These are phyloP conservation scores for Chrysolina oricalcia DNA, from an alignment of 2,888 invertebrate species.

Conservation along the genomic window DNA sequence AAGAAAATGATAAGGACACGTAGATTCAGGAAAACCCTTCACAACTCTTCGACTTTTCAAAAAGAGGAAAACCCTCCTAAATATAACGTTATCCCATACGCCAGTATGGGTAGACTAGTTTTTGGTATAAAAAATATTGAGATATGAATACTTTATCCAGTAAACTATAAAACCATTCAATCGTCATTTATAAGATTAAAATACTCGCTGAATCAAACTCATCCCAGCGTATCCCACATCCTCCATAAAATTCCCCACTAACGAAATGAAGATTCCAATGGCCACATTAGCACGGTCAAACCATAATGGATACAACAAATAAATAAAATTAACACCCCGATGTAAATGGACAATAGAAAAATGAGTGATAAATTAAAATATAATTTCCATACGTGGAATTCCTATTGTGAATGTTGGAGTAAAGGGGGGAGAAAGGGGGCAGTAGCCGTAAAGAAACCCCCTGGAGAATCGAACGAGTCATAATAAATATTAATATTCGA, in stretches of 20 bases:
- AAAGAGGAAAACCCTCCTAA: too few relatives aligned
- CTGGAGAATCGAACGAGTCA: conserved; percentile 68
- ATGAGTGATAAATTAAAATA: conserved; percentile 71
- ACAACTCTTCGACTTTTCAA: too few relatives aligned
- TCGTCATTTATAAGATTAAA: too few relatives aligned
- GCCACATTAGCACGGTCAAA: conserved; percentile 50
- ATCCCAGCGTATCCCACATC: conserved; percentile 9
- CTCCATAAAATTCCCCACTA: conserved; percentile 33
- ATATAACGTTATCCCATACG: too few relatives aligned
- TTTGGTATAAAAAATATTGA: too few relatives aligned
- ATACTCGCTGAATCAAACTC: neutral
- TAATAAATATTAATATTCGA: conserved; percentile 72
- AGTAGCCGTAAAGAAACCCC: conserved; percentile 70
- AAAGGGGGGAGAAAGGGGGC: conserved; percentile 63
- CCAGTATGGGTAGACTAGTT: too few relatives aligned
- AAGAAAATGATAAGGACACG: too few relatives aligned
- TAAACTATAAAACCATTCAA: too few relatives aligned
- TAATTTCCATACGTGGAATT: conserved; percentile 71
- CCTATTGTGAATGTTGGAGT: conserved; percentile 60
- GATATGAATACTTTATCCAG: too few relatives aligned
- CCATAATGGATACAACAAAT: conserved; percentile 67
- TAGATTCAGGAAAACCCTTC: too few relatives aligned
- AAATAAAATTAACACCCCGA: conserved; percentile 70
- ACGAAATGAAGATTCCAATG: conserved; percentile 43
- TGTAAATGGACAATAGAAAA: conserved; percentile 69